Base-by-base conservation (phyloP, 2,113 vertebrate species). In the Regulus satrapa region DNA sequence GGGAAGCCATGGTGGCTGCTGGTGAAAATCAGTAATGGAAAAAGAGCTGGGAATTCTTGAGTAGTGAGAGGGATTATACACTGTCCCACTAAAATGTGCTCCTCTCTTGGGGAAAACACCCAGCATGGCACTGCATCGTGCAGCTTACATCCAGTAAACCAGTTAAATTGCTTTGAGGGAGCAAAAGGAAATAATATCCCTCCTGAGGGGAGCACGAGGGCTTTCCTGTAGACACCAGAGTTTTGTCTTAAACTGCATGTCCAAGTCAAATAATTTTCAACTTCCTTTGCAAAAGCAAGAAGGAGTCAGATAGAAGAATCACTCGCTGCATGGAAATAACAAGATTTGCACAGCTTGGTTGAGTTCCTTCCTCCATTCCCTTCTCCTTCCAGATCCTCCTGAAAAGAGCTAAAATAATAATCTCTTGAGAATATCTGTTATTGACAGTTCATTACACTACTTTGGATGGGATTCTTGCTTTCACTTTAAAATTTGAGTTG, bases 1-100 rank as follows among this genome's bases (percentile, higher is more conserved):
- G 6, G 29, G 45, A 82, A 85, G 14, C 18, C 18, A 34, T 18
- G 0, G 0, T 1, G 1, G 40, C 54, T 10, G 2, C 28, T 73
- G 0, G 0, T 29, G 31, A 73, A 83, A 88, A 88, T 38, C 52
- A 48, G 9, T 14, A 10, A 19, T 56, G 38, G 34, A 61, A 76
- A 49, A 88, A 51, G 26, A 68, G 12, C 18, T 52, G 40, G 56
- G 29, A 88, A 64, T 61, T 86, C 14, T 28, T 6, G 9, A 69
- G 40, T 6, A 41, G 32, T 17, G 64, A 88, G 54, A 64, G 14
- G 20, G 14, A 48, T 40, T 71, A 18, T 13, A 34, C 16, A 49
- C 16, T 43, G 24, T 31, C 8, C 4, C 19, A 24, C 23, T 43
- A 18, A 51, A 83, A 64, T 28, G 8, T 51, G 24, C 7, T 76